A percentile compares a stretch with the other conserved stretches of the same genome.
Conservation (phyloP, 1,140 invertebrate genomes). For the Protaetia brevitarsis region DNA sequence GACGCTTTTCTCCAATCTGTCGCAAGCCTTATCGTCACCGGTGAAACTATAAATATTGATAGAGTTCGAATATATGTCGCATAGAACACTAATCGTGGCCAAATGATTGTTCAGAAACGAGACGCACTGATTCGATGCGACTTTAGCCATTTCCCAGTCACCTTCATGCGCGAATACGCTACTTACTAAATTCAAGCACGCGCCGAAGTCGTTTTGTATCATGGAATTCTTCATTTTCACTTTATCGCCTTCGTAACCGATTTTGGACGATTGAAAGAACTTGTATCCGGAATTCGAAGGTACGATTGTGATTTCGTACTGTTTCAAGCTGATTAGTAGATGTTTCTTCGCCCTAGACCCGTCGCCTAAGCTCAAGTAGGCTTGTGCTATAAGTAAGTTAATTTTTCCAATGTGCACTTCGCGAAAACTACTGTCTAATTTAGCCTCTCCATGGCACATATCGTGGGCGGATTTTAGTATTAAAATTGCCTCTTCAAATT, state of each 20-base stretch:
- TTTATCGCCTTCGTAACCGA: slow-evolving; percentile 29
- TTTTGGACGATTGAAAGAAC: slow-evolving; percentile 15
- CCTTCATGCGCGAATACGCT: slow-evolving; percentile 44
- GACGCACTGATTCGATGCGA: slow-evolving; percentile 43
- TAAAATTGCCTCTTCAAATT: slow-evolving; percentile 42
- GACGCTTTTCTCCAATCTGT: slow-evolving; percentile 38
- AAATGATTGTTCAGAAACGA: slow-evolving; percentile 42
- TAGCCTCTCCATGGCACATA: slow-evolving; percentile 34
- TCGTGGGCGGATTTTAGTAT: slow-evolving; percentile 49
- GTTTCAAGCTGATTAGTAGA: slow-evolving; percentile 43
- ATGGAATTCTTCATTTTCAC: slow-evolving; percentile 32
- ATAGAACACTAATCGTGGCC: slow-evolving; percentile 45
- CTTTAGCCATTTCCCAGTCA: slow-evolving; percentile 45
- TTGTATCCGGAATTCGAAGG: slow-evolving; percentile 38
- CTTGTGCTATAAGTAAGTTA: slow-evolving; percentile 45
- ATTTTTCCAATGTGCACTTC: slow-evolving; percentile 48
- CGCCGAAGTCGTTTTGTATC: slow-evolving; percentile 46
- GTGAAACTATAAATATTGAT: slow-evolving; percentile 41
- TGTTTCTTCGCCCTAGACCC: slow-evolving; percentile 45
- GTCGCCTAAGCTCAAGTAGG: slow-evolving; percentile 42
- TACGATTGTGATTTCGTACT: slow-evolving; percentile 36
- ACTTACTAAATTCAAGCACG: slow-evolving; percentile 48
- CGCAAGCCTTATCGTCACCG: slow-evolving; percentile 43
- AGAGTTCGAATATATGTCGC: slow-evolving; percentile 46
- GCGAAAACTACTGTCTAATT: slow-evolving; percentile 37